Percentiles rank a stretch among this genome's conserved stretches.
Conservation (phyloP, 2,888 invertebrate species). For the Folsomia manolachei region DNA sequence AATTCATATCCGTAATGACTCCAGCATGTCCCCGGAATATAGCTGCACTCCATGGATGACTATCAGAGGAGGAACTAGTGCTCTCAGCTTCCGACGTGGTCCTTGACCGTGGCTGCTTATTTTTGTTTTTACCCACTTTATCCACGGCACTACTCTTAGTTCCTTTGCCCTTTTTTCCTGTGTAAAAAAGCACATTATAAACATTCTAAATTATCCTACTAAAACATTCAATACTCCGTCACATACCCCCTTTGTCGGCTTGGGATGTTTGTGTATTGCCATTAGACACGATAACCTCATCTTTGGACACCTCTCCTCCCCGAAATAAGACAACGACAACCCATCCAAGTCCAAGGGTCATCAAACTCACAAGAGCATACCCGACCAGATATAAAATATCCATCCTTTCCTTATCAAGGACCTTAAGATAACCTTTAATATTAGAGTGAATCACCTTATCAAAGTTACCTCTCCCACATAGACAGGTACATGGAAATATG, state of each 20-base stretch:
- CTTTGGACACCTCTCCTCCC: no score
- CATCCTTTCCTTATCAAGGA: no score
- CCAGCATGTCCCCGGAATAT: constrained; percentile 80
- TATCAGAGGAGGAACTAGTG: neutral
- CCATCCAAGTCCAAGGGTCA: neutral
- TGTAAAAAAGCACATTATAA: neutral
- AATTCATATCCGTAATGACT: constrained; percentile 71
- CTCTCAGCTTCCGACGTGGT: neutral
- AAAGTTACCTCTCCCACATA: no score
- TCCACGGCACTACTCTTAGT: neutral
- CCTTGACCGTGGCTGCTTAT: neutral
- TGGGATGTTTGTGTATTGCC: no score
- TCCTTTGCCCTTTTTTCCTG: neutral
- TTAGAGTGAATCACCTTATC: no score
- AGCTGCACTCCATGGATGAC: constrained; percentile 76
- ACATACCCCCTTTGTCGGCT: no score
- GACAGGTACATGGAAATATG: no score
- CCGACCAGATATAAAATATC: no score
- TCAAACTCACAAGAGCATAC: no score
- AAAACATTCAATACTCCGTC: neutral
- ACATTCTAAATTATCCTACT: neutral
- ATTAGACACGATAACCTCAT: neutral
- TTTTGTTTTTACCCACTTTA: neutral
- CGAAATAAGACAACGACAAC: neutral
- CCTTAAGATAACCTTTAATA: no score